Base-by-base conservation (phyloP, 1,140 invertebrate genomes). In the Acromyrmex echinatior region DNA sequence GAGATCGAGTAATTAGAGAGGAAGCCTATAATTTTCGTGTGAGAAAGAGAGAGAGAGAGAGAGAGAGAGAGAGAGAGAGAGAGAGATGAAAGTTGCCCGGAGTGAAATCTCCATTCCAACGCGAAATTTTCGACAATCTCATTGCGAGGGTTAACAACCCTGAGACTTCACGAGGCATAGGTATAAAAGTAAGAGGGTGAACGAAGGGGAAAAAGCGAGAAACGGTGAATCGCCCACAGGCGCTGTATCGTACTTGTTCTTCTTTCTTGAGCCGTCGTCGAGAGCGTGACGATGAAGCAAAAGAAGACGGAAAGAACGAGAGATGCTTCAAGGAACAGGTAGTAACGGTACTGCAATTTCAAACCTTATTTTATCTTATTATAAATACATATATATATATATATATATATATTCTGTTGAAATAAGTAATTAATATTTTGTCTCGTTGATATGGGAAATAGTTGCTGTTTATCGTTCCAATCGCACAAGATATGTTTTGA, bases 251-350 rank as follows among this genome's bases (percentile, higher is more conserved):
- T 62, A 21, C n/a, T 74, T 63, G 35, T 63, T 35, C 28, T n/a
- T 74, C 49, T 65, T n/a, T 82, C 39, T 76, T 14, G 21, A 71
- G 31, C 12, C 65, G 18, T 68, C 31, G 35, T 25, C 45, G 58
- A 28, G 70, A 76, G 53, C 70, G 53, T 82, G 68, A 84, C 21
- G 66, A 60, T n/a, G 76, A 74, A 51, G 62, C 35, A 60, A 53
- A 77, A 45, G 53, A 18, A 35, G 56, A 25, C 31, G 21, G 12
- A 25, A 31, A 70, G 60, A 39, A n/a, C 28, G 62, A 35, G 45
- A 88, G 89, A 88, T 58, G 68, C 51, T 90, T 31, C 62, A 60
- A 80, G 73, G 85, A 91, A 91, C 90, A 91, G 90, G 90, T 91
- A 91, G 78, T 91, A 91, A 91, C 90, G 90, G 90, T 89, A 91